Conservation (phyloP, 2,113 vertebrate genomes). For the Myodes glareolus region DNA sequence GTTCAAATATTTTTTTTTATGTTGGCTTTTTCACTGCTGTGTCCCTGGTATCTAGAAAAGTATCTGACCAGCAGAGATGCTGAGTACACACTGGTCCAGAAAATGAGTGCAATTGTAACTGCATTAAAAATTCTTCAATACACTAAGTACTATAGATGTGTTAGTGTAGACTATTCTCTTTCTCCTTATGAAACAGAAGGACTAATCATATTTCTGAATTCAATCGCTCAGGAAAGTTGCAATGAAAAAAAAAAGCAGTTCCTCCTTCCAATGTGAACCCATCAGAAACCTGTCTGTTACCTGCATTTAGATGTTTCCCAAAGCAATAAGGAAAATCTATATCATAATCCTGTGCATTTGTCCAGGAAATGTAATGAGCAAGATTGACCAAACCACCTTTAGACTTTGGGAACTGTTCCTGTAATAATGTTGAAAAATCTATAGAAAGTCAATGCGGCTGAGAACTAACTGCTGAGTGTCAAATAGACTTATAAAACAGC, state of each 20-base stretch:
- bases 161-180: not conserved
- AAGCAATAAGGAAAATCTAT: not conserved
- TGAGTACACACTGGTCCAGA: not conserved
- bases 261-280: not conserved
- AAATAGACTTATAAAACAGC: not conserved
- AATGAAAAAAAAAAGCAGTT: slow-evolving; percentile 24
- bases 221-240: not conserved
- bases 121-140: not conserved
- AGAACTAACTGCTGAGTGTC: not conserved
- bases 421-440: not conserved
- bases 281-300: not conserved
- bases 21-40: not conserved
- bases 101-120: not conserved
- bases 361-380: not conserved
- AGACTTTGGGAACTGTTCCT: not conserved
- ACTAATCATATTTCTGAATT: not conserved
- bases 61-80: not conserved
- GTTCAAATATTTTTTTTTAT: not conserved
- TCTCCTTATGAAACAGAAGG: not conserved
- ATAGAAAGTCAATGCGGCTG: no score
- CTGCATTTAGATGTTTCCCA: not conserved
- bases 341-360: not conserved
- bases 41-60: not conserved
- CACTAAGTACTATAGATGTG: not conserved
- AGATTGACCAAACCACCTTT: not conserved